Base-by-base conservation (phyloP, 2,113 vertebrate genomes). In the Urocynchramus pylzowi region DNA sequence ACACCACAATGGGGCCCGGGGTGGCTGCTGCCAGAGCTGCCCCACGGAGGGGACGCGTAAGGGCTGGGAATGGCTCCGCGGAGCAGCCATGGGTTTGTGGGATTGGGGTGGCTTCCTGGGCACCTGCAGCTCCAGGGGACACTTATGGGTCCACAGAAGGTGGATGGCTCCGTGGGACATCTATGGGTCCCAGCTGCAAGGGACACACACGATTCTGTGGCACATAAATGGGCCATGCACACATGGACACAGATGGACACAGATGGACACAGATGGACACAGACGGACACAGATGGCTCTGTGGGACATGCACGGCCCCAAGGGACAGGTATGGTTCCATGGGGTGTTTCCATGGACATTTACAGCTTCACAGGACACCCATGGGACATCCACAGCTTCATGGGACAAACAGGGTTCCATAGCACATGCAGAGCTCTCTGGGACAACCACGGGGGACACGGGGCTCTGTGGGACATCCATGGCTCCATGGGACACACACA, bases 11-110 rank as follows among this genome's bases (percentile, higher is more conserved):
- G 42, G 56, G 33, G 16, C 13, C 2, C 11, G 45, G 31, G 13
- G 7, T 26, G 22, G 17, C 24, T 22, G 30, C 59, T 6, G 2
- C n/a, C 42, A 57, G 53, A 7, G 4, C 45, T 64, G 76, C 47
- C 52, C 31, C 57, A 24, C 0, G 0, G 67, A 33, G 5, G 42
- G 42, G 61, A 67, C 65, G 16, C 14, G 1, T 2, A 0, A 0
- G 2, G 53, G 21, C 11, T 19, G 41, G 13, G 71, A 50, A 20
- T 6, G 33, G 65, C 20, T 60, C 45, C 0, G 1, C 7, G 81
- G 49, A 57, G 33, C 20, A 64, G 6, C 39, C 23, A 1, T 3
- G 22, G 22, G 28, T 26, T 13, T 0, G 1, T 26, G 49, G 65
- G 26, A 16, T 24, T 20, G 0, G 8, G 20, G 11, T 22, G 28